Base-by-base conservation (phyloP, 92 coral and sea anemone genomes). In the Paragorgia papillata region DNA sequence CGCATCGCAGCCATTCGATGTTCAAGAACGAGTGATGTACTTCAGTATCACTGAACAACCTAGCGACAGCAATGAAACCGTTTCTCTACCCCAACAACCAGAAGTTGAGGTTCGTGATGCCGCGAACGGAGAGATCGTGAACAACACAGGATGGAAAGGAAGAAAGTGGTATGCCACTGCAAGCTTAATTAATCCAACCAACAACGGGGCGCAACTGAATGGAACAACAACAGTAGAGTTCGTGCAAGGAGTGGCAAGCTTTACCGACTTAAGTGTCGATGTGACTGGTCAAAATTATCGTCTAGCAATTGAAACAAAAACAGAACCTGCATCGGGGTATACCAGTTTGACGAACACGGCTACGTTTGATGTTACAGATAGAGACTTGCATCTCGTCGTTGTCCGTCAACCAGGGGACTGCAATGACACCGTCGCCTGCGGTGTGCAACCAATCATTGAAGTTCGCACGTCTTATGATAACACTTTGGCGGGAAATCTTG, bases 81-180 rank as follows among this genome's bases (percentile, higher is more conserved):
- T 82, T 21, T 85, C 91, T 7, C 86, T 94, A 13, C 67, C 84
- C 20, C 74, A 67, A 19, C 98, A 94, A 55, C 98, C 97, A 7
- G 71, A 33, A 0, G 75, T 94, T 13, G 97, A 88, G 40, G 92
- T 94, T 12, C 81, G 94, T 54, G 98, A 94, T 87, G 88, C 81
- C 15, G 98, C 97, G 7, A 86, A 83, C 33, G 92, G 90, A n/a
- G 83, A 86, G 9, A 77, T 91, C 40, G 97, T 88, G 29, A 62
- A 57, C 15, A 94, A 94, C 70, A 91, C 97, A 0, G 98, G 98
- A 7, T 94, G 98, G 98, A 90, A 88, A 79, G 93, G 92, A 75
- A 86, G 98, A 7, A 54, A 58, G 33, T 94, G 98, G 98, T 56
- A 81, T 51, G 75, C 89, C 21, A 71, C 46, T 6, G 98, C 92